phyloP scores from a whole-genome alignment of 92 coral and sea anemone genomes.

The Bergia sp. region DNA sequence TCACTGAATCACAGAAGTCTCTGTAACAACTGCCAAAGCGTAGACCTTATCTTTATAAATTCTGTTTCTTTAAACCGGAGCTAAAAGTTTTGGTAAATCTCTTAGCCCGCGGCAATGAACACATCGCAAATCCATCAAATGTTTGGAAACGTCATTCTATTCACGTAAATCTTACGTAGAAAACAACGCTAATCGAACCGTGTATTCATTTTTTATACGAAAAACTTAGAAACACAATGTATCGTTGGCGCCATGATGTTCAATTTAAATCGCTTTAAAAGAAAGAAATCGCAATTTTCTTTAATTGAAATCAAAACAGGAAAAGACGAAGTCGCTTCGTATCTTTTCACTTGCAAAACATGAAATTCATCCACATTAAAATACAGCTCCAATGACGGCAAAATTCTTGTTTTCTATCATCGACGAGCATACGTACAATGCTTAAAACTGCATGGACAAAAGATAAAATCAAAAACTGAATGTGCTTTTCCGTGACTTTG shows the following conservation, averaged over 20 bases:
- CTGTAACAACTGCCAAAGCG: neutral
- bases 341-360: constrained; percentile 16
- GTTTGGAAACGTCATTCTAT: neutral
- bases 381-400: neutral
- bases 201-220: neutral
- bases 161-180: constrained; percentile 24
- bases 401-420: too few relatives aligned
- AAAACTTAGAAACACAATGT: neutral
- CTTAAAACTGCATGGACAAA: neutral
- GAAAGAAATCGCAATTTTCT: neutral
- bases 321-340: neutral
- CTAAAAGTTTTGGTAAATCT: constrained; percentile 24
- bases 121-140: constrained; percentile 33
- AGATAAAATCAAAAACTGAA: neutral
- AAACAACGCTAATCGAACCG: neutral
- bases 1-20: neutral
- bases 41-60: neutral
- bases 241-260: constrained; percentile 20
- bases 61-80: constrained; percentile 1
- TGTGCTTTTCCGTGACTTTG: neutral
- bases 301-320: constrained; percentile 19
- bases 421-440: too few relatives aligned
- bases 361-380: neutral
- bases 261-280: constrained; percentile 25
- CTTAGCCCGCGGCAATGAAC: constrained; percentile 18